Evolutionary conservation across 2,113 vertebrate genomes (phyloP).

Genomic region (Megaleporinus macrocephalus): DNA sequence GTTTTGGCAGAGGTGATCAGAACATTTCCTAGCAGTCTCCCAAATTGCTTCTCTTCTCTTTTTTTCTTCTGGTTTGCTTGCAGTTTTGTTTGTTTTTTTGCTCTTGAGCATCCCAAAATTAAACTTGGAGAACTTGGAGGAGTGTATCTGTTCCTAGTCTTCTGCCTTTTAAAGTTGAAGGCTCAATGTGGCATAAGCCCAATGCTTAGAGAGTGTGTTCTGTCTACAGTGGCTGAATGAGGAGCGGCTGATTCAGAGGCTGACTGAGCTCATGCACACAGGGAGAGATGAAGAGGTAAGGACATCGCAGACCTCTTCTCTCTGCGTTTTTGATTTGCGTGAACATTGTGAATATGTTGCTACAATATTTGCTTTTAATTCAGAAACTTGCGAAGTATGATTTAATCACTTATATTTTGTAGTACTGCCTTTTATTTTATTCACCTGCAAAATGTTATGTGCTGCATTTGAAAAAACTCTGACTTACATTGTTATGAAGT

Average conservation of each 20-base stretch:
- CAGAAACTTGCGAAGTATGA: neutral
- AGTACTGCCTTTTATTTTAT: too few relatives aligned
- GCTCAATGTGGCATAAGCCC: neutral
- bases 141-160: too few relatives aligned
- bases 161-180: neutral
- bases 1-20: neutral
- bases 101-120: neutral
- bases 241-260: conserved; percentile 89
- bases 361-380: too few relatives aligned
- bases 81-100: neutral
- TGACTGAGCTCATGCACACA: conserved; percentile 88
- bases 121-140: neutral
- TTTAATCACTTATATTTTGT: neutral
- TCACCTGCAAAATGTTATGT: too few relatives aligned
- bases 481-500: neutral
- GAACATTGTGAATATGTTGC: too few relatives aligned
- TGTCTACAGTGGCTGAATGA: conserved; percentile 90
- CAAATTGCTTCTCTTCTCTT: neutral
- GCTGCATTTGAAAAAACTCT: neutral
- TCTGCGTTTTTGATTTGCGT: neutral
- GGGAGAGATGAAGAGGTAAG: conserved; percentile 94
- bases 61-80: neutral
- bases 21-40: neutral
- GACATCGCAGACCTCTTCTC: conserved; percentile 17
- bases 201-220: neutral